A percentile compares a stretch with the other conserved stretches of the same genome.
Conservation (phyloP, 2,888 invertebrate species). For the Ormyrus thymus region DNA sequence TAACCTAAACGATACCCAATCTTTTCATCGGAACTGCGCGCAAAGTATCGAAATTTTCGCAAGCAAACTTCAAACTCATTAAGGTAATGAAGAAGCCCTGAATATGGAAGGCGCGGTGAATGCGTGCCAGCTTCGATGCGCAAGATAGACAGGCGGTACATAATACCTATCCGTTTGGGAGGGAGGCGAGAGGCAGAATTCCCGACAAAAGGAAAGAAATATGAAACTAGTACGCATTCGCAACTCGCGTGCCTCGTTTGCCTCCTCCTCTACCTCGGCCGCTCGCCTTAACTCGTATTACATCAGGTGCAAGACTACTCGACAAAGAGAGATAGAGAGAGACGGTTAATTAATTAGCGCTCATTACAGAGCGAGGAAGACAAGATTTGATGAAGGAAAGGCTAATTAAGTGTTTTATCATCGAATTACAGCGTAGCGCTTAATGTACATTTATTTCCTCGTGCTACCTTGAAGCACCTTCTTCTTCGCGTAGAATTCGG, state of each 20-base stretch:
- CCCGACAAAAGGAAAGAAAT: constrained; percentile 25
- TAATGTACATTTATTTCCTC: constrained; percentile 29
- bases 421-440: constrained; percentile 35
- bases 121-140: not conserved
- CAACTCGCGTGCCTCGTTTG: not conserved
- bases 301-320: constrained; percentile 26
- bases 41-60: not conserved
- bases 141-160: not conserved
- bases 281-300: constrained; percentile 18
- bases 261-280: not conserved
- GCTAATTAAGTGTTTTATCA: constrained; percentile 51
- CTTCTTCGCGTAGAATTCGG: constrained; percentile 1
- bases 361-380: constrained; percentile 52
- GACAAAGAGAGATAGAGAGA: constrained; percentile 35
- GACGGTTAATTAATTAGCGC: constrained; percentile 47
- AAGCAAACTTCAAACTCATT: not conserved
- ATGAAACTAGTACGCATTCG: constrained; percentile 26
- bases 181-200: constrained; percentile 11
- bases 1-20: too few relatives aligned
- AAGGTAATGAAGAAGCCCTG: constrained; percentile 12
- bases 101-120: not conserved
- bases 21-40: too few relatives aligned
- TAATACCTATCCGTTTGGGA: constrained; percentile 20
- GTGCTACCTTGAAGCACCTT: not conserved
- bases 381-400: constrained; percentile 53